Evolutionary conservation across 2,797 vertebrate species (phyloP), one percentile per base, ranked within the genome.

Genomic region (Cyprinodon diabolis): DNA sequence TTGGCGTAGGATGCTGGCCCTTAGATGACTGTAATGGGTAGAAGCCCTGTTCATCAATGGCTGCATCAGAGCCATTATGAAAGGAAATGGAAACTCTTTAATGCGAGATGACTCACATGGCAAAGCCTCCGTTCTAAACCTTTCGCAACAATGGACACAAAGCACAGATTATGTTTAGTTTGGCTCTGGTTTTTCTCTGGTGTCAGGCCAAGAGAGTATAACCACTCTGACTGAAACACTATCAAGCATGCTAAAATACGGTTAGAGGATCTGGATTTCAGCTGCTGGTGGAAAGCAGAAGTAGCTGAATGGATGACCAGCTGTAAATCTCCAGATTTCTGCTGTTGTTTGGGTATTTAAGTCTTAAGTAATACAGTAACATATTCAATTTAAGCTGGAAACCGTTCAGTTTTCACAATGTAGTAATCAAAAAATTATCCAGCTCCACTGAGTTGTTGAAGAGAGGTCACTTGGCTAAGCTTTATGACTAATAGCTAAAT

Each of bases 61-160:
- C 77, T 70, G 79, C 69, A 79, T 86, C 78, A 52, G 71, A 77
- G 76, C 67, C 74, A 70, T 86, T 87, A 75, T 86, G 82, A 87
- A 85, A 84, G 79, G 87, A 88, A 90, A 88, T 85, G 83, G 83
- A 88, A 90, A 91, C 84, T 89, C 85, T 87, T 82, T 75, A 86
- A 88, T 75, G 51, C 43, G 55, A 83, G 84, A 86, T 88, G 88
- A 88, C 77, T 89, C 85, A 86, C 79, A 83, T 45, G 52, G 84
- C 76, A 81, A 80, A 86, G 84, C 75, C 72, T 79, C 82, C 68
- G 80, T 90, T 85, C 80, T 76, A 23, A 72, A 77, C 77, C 89
- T 79, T 63, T 74, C 23, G 56, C 58, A 67, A 87, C 87, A 90
- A 86, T 86, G 80, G 83, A 86, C 81, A 89, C 85, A 86, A 89